Base-by-base conservation (phyloP, 2,888 invertebrate species). In the Nasonia oneida region DNA sequence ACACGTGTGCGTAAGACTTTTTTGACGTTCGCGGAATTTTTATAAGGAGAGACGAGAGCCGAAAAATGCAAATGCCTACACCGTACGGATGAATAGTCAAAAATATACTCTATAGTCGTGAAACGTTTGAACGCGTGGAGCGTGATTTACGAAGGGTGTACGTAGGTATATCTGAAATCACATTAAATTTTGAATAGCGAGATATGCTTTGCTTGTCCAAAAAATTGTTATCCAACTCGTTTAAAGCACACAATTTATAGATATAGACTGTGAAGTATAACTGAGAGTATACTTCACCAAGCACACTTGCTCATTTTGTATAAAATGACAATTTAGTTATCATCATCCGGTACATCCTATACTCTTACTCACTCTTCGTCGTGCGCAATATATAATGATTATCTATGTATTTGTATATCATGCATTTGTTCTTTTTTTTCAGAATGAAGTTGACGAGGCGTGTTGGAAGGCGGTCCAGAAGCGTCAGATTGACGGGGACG, bases 401-500 rank as follows among this genome's bases (percentile, higher is more conserved):
- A 37, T 37, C 4, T 37, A 37, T 37, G 4, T 37, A 3, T 37
- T 4, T 12, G 4, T 37, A 6, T 23, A 23, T 47, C 18, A n/a
- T 73, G 12, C 2, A 12, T 12, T 23, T n/a, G 18, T 71, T 61
- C 73, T 39, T 42, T 42, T 15, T 47, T 81, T 71, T 70, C 33
- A 93, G 93, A 91, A 92, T 88, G 91, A 91, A 67, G 88, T 93
- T 81, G 91, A 90, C 8, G 90, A 91, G 67, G 91, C 91, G 39
- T 93, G 92, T 86, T 92, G 92, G 87, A 89, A 90, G 61, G 90
- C 92, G 0, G 89, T 93, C 67, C 84, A 89, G 39, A 93, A 92
- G 87, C 90, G 93, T 33, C 90, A 91, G 79, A 91, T 93, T 84
- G 91, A 93, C 83, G 93, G 93, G 76, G 92, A 93, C 77, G 90